phyloP scores from a whole-genome alignment of 2,888 invertebrate genomes.

The Torymus aiolomorphi region DNA sequence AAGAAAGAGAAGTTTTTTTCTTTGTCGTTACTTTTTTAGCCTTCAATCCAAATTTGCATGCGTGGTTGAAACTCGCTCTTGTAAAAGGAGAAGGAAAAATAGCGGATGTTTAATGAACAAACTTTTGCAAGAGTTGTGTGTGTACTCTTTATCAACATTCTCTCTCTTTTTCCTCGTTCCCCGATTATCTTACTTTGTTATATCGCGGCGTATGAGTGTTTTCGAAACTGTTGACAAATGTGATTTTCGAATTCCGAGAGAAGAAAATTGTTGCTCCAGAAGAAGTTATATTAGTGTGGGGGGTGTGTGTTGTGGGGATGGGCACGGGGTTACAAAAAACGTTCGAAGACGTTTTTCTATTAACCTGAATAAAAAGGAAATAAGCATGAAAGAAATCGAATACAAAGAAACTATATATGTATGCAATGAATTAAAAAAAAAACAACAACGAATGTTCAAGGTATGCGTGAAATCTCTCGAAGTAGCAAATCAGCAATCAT shows the following conservation, averaged over 20 bases:
- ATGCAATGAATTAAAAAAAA: conserved; percentile 45
- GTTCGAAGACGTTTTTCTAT: conserved; percentile 19
- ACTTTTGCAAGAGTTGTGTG: conserved; percentile 2
- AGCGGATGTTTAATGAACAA: not conserved
- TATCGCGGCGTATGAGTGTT: conserved; percentile 37
- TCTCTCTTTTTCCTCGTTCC: conserved; percentile 48
- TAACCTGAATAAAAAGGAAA: conserved; percentile 40
- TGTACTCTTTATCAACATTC: conserved; percentile 7
- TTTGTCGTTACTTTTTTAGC: conserved; percentile 6
- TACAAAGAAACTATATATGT: conserved; percentile 53
- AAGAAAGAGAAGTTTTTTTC: conserved; percentile 46
- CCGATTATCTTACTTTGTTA: conserved; percentile 28
- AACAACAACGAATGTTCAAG: conserved; percentile 49
- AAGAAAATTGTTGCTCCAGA: conserved; percentile 49
- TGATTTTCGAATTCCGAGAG: conserved; percentile 56
- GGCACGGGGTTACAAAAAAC: conserved; percentile 44
- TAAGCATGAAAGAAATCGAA: conserved; percentile 41
- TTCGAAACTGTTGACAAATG: conserved; percentile 50
- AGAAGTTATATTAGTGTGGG: not conserved
- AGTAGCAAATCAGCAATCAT: conserved; percentile 66
- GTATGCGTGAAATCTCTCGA: conserved; percentile 59
- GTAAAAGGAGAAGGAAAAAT: not conserved
- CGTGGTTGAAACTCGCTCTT: not conserved
- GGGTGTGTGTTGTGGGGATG: conserved; percentile 14
- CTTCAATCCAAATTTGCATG: not conserved